phyloP scores from a whole-genome alignment of 2,888 invertebrate genomes.

The Tachina grossa region DNA sequence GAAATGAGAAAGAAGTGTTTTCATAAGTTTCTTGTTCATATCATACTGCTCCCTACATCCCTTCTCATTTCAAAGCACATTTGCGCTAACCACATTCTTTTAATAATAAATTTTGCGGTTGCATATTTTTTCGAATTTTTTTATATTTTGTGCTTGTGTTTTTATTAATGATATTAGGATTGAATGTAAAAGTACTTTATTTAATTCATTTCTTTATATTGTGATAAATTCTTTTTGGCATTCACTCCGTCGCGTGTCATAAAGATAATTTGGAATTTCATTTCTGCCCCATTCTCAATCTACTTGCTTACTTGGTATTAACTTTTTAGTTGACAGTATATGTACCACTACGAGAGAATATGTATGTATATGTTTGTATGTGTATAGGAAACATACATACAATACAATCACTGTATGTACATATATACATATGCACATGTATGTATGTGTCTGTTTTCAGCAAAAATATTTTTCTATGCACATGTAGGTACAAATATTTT shows the following conservation, averaged over 20 bases:
- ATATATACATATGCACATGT: background rate
- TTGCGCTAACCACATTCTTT: constrained; percentile 18
- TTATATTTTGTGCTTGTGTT: background rate
- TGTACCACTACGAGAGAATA: background rate
- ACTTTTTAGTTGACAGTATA: background rate
- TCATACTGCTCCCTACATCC: background rate
- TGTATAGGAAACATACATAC: background rate
- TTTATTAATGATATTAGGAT: background rate
- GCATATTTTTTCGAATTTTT: background rate
- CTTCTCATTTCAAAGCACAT: background rate
- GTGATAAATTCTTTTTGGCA: constrained; percentile 50
- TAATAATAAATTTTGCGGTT: constrained; percentile 19
- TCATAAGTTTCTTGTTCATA: constrained; percentile 23
- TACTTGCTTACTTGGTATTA: background rate
- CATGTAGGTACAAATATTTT: background rate
- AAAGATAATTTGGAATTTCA: constrained; percentile 60
- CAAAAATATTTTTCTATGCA: background rate
- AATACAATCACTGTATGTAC: no score
- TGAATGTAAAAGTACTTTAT: background rate
- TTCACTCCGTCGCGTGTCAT: constrained; percentile 59
- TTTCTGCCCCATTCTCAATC: background rate
- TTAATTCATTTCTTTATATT: constrained; percentile 12
- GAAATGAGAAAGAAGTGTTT: constrained; percentile 20
- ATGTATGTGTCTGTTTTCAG: background rate
- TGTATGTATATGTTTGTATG: background rate